These are phyloP conservation scores for Babylonia areolata DNA, from an alignment of 1,140 invertebrate genomes.

Conservation along the genomic window DNA sequence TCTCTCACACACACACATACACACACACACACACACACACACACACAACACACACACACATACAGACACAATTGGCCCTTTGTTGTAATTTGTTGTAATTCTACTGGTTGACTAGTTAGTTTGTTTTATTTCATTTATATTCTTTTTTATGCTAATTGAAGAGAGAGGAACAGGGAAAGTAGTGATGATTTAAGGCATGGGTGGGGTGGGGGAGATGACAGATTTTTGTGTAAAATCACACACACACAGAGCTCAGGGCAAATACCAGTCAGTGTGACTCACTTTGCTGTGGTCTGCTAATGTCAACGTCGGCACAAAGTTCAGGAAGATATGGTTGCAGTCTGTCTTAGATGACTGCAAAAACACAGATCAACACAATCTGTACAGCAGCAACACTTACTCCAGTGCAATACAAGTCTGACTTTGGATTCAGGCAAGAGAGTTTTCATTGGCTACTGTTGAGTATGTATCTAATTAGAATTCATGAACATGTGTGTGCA, in stretches of 20 bases:
- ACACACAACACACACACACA: background rate
- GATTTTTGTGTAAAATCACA: too few species aligned
- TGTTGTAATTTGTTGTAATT: too few species aligned
- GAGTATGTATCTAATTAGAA: too few species aligned
- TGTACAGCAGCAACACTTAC: background rate
- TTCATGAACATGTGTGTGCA: too few species aligned
- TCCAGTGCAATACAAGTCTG: background rate
- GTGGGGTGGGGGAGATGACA: too few species aligned
- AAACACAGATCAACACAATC: conserved; percentile 31
- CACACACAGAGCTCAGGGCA: background rate
- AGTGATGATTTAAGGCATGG: too few species aligned
- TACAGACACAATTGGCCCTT: background rate
- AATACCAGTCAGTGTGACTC: conserved; percentile 43
- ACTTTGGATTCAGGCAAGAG: too few species aligned
- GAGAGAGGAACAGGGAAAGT: too few species aligned
- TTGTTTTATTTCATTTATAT: too few species aligned
- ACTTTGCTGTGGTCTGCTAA: conserved; percentile 93
- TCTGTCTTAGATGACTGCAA: conserved; percentile 88
- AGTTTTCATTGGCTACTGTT: too few species aligned
- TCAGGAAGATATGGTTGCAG: conserved; percentile 99
- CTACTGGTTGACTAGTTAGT: too few species aligned
- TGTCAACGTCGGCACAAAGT: conserved; percentile 98
- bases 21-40: conserved; percentile 20
- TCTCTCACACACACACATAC: background rate
- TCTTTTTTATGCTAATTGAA: too few species aligned